A percentile compares a stretch with the other conserved stretches of the same genome.
These are phyloP conservation scores for Brienomyrus longianalis DNA, from an alignment of 2,113 vertebrate genomes.

Conservation along the genomic window DNA sequence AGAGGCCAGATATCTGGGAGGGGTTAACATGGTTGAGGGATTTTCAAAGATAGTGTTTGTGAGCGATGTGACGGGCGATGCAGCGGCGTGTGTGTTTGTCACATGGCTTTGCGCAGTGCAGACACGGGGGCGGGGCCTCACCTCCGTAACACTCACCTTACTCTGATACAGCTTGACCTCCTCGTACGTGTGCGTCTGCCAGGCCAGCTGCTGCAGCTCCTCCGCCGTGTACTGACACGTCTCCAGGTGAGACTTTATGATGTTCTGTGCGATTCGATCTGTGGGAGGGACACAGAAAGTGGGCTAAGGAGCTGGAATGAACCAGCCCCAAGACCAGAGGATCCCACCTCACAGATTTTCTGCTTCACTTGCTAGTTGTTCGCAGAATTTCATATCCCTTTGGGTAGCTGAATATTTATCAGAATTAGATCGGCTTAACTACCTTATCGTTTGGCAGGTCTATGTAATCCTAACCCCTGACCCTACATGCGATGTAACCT, in stretches of 20 bases:
- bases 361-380: background rate
- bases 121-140: too few relatives aligned
- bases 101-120: background rate
- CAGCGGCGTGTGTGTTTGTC: background rate
- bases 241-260: conserved; percentile 97
- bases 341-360: background rate
- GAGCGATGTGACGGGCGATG: background rate
- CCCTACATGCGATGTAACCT: background rate
- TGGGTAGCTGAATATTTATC: background rate
- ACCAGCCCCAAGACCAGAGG: background rate
- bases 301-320: background rate
- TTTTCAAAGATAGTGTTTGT: too few relatives aligned
- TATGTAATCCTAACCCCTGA: background rate
- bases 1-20: background rate
- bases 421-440: background rate
- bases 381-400: background rate
- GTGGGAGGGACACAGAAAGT: conserved; percentile 14
- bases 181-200: conserved; percentile 97
- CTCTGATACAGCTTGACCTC: conserved; percentile 97
- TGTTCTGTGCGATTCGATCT: conserved; percentile 99
- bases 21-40: background rate
- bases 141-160: conserved; percentile 72
- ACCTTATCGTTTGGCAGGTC: background rate
- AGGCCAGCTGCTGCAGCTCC: conserved; percentile 92
- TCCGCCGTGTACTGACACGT: conserved; percentile 97